A percentile compares a stretch with the other conserved stretches of the same genome.
phyloP scores from a whole-genome alignment of 2,113 vertebrate genomes.

The Triplophysa rosa region DNA sequence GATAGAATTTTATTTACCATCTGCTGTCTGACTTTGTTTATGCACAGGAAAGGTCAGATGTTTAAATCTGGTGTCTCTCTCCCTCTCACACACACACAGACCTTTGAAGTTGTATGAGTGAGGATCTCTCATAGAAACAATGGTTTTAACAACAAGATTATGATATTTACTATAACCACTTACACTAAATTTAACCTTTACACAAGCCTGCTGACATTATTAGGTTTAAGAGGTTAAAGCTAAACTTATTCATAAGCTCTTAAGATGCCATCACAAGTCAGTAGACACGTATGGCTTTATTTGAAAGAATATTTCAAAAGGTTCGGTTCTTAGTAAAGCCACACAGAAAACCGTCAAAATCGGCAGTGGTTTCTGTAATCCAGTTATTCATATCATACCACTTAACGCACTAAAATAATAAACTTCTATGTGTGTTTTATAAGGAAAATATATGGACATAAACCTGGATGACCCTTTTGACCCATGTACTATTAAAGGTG shows the following conservation, averaged over 20 bases:
- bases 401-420: not conserved
- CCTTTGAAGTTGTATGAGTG: too few relatives aligned
- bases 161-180: too few relatives aligned
- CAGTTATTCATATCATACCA: not conserved
- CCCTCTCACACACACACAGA: not conserved
- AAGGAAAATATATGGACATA: not conserved
- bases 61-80: not conserved
- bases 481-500: not conserved
- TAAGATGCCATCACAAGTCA: too few relatives aligned
- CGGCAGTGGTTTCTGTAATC: not conserved
- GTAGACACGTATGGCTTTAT: too few relatives aligned
- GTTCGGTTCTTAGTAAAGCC: not conserved
- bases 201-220: too few relatives aligned
- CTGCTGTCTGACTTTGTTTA: slow-evolving; percentile 3
- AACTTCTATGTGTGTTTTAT: not conserved
- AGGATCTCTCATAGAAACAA: too few relatives aligned
- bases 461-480: not conserved
- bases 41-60: slow-evolving; percentile 21
- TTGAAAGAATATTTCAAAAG: not conserved
- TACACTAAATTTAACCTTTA: too few relatives aligned
- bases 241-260: too few relatives aligned
- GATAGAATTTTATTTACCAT: slow-evolving; percentile 21
- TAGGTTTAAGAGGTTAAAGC: too few relatives aligned
- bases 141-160: too few relatives aligned
- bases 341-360: not conserved